Base-by-base conservation (phyloP, 2,113 vertebrate genomes). In the Onychostoma macrolepis region DNA sequence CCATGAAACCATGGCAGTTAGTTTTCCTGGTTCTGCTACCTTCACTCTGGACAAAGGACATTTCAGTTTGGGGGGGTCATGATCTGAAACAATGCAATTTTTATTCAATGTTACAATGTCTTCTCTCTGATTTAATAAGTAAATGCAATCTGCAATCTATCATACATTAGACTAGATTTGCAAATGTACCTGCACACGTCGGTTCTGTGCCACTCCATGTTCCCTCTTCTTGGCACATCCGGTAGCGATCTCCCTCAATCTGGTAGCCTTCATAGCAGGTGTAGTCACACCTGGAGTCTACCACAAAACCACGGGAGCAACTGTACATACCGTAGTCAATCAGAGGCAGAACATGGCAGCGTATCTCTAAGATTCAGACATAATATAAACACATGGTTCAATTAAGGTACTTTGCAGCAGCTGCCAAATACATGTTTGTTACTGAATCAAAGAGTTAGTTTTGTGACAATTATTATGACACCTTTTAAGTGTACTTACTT, bases 221-320 rank as follows among this genome's bases (percentile, higher is more conserved):
- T 1, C 96, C 96, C 0, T 94, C 92, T 43, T 96, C 96, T 95
- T 94, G 96, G 91, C 98, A 99, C 86, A 95, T 86, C 7, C 97
- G 96, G 0, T 95, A 96, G 65, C 93, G 95, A 76, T 97, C 95
- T 0, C 96, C 96, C 92, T 98, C 96, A 15, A 99, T 92, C 88
- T 96, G 94, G 92, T 97, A 98, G 9, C 98, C 98, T 0, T 92
- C 93, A 76, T 82, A 85, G 85, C 98, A 99, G 90, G 93, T 92
- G 90, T 97, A 99, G 86, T 97, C 95, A 11, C 98, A 99, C 88
- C 96, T 95, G 85, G 98, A 99, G 91, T 98, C 96, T 89, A 97
- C 95, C 90, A 95, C 89, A 43, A 96, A 94, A 0, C 97, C 96
- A 0, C 94, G 93, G 0, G 95, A 96, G 93, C 98, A 99, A 63